Conservation (phyloP, 2,113 vertebrate species). For the Nothocercus nigrocapillus region DNA sequence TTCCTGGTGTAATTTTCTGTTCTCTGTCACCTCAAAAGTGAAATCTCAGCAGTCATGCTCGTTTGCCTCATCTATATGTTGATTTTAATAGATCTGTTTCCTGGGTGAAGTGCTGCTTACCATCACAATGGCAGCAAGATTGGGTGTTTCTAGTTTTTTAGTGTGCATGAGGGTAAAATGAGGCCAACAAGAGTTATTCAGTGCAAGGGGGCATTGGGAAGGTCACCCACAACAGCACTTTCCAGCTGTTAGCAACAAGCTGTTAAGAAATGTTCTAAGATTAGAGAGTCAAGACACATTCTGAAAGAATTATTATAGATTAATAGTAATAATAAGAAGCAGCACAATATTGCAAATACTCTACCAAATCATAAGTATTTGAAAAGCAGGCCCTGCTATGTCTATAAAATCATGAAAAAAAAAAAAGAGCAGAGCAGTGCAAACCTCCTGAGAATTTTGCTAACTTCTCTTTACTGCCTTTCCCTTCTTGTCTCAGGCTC, state of each 20-base stretch:
- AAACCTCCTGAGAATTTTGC: conserved; percentile 27
- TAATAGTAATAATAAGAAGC: not conserved
- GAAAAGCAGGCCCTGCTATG: not conserved
- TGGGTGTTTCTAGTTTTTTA: not conserved
- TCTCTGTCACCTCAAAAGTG: not conserved
- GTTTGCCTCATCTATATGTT: conserved; percentile 1
- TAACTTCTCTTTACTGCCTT: conserved; percentile 44
- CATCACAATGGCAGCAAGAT: not conserved
- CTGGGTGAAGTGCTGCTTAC: not conserved
- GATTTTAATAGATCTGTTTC: not conserved
- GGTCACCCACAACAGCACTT: not conserved
- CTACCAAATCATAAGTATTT: conserved; percentile 1
- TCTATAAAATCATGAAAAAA: conserved; percentile 6
- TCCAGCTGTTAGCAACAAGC: not conserved
- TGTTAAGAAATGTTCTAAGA: not conserved
- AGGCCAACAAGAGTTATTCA: not conserved
- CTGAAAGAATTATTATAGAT: not conserved
- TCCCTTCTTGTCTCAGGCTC: not conserved
- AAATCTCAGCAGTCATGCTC: not conserved
- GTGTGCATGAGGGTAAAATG: not conserved
- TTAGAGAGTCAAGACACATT: not conserved
- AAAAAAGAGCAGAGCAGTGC: not conserved
- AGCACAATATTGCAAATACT: not conserved
- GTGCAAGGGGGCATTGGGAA: not conserved
- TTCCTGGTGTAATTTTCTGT: not conserved